These are phyloP conservation scores for Metallyticus violacea DNA, from an alignment of 2,888 invertebrate genomes.

Conservation along the genomic window DNA sequence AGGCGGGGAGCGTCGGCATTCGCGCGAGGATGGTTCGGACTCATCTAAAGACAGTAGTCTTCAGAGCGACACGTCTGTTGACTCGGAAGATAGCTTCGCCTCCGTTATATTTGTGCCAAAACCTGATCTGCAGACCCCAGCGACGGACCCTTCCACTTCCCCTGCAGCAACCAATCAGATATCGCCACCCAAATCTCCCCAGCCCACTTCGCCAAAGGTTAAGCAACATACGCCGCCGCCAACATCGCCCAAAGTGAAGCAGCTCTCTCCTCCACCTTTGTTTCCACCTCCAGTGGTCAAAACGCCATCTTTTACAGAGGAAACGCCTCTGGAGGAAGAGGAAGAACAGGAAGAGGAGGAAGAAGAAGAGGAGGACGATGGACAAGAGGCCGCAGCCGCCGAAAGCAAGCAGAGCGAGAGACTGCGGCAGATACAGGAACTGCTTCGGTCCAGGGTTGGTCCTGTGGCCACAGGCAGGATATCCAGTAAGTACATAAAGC, in stretches of 20 bases:
- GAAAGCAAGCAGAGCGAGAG: constrained; percentile 58
- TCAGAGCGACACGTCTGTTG: constrained; percentile 91
- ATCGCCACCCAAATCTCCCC: constrained; percentile 40
- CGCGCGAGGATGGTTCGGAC: constrained; percentile 79
- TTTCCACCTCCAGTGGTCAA: not conserved
- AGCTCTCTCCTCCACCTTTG: constrained; percentile 1
- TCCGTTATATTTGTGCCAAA: constrained; percentile 90
- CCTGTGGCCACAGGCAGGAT: constrained; percentile 23
- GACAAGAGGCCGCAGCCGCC: not conserved
- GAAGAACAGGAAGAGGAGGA: constrained; percentile 60
- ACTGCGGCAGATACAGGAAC: constrained; percentile 67
- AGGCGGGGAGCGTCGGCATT: constrained; percentile 66
- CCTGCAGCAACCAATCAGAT: constrained; percentile 54
- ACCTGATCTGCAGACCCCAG: constrained; percentile 52
- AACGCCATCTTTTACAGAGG: constrained; percentile 47
- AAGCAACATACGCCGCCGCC: not conserved
- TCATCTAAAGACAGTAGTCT: constrained; percentile 62
- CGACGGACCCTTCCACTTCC: constrained; percentile 40
- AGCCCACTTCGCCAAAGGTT: constrained; percentile 36
- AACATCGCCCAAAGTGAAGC: not conserved
- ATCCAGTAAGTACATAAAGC: constrained; percentile 9
- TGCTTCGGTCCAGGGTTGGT: constrained; percentile 45
- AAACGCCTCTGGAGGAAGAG: constrained; percentile 50
- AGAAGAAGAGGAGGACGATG: constrained; percentile 40
- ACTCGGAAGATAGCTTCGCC: constrained; percentile 90